Evolutionary conservation across 1,140 invertebrate species (phyloP).

Genomic region (Zelostemma sp.): DNA sequence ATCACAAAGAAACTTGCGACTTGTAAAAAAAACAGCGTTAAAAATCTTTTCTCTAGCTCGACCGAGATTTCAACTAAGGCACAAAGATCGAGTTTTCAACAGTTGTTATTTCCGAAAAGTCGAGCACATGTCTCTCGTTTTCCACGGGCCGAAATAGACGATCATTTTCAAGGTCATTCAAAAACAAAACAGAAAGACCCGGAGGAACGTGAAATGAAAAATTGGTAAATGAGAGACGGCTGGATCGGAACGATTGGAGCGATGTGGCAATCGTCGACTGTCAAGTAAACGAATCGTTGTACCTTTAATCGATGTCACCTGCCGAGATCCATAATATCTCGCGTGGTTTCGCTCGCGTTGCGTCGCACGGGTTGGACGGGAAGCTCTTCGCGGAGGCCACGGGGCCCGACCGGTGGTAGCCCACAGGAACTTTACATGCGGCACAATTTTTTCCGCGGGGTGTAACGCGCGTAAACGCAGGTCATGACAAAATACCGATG

Average conservation of each 20-base stretch:
- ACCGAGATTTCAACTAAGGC: no score
- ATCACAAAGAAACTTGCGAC: no score
- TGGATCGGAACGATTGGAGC: background rate
- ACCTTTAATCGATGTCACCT: slow-evolving; percentile 58
- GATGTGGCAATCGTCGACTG: background rate
- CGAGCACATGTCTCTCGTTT: no score
- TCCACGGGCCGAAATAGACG: no score
- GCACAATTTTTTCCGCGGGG: slow-evolving; percentile 1
- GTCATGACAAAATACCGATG: slow-evolving; percentile 57
- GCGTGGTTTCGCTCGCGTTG: slow-evolving; percentile 31
- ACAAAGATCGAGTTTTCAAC: no score
- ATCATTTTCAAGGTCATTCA: slow-evolving; percentile 6
- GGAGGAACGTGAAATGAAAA: background rate
- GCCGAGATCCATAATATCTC: slow-evolving; percentile 54
- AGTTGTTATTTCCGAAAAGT: no score
- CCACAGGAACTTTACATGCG: slow-evolving; percentile 1
- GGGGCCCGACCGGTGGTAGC: no score
- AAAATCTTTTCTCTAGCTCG: no score
- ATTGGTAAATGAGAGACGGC: background rate
- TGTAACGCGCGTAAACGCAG: slow-evolving; percentile 24
- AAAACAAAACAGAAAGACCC: background rate
- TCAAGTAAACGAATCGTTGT: background rate
- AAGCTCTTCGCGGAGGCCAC: slow-evolving; percentile 34
- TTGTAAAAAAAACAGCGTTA: no score
- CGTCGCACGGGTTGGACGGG: slow-evolving; percentile 19